These are phyloP conservation scores for Sebastes diaconus DNA, from an alignment of 2,797 vertebrate genomes.

Conservation along the genomic window DNA sequence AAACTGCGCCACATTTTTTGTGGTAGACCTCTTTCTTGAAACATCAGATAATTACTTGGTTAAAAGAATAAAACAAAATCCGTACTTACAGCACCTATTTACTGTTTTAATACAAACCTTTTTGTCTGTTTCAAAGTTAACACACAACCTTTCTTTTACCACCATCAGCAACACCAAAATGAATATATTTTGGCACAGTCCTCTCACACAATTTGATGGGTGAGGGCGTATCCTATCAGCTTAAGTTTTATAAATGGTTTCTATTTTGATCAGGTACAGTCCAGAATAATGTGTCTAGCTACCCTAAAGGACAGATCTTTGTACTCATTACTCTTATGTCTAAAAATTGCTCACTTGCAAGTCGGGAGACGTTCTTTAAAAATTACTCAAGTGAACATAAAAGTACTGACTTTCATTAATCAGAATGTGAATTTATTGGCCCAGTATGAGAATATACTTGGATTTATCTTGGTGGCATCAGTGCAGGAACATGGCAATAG, in stretches of 20 bases:
- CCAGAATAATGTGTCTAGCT: conserved; percentile 12
- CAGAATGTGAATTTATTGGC: conserved; percentile 7
- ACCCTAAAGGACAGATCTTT: conserved; percentile 15
- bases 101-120: background rate
- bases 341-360: conserved; percentile 27
- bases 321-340: conserved; percentile 9
- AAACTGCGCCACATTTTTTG: background rate
- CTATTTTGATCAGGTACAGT: conserved; percentile 12
- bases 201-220: background rate
- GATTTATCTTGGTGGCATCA: background rate
- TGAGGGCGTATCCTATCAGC: background rate
- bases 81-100: background rate
- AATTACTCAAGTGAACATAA: conserved; percentile 7
- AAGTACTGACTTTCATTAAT: conserved; percentile 6
- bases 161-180: background rate
- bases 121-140: background rate
- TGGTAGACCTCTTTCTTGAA: background rate
- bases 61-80: background rate
- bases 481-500: background rate
- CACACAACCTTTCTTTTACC: background rate
- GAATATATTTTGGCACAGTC: background rate
- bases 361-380: conserved; percentile 1
- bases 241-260: conserved; percentile 20
- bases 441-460: background rate
- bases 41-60: background rate